phyloP scores from a whole-genome alignment of 2,113 vertebrate genomes.

The Nothoprocta pentlandii region DNA sequence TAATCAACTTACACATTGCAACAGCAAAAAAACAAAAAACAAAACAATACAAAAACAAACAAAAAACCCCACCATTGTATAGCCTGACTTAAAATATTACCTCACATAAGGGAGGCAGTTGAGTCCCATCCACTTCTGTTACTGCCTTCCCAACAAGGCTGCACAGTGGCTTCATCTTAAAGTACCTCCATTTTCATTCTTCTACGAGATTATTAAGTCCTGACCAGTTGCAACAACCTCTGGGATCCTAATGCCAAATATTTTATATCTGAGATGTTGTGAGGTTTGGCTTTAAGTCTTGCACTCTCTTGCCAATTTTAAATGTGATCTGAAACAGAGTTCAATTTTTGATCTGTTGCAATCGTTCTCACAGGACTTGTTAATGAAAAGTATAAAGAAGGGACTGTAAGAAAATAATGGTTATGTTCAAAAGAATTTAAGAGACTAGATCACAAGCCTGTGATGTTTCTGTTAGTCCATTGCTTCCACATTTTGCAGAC shows the following conservation, averaged over 20 bases:
- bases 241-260: constrained; percentile 21
- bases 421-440: neutral
- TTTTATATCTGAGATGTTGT: neutral
- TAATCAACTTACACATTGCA: neutral
- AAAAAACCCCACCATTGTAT: neutral
- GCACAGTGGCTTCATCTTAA: neutral
- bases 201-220: neutral
- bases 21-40: neutral
- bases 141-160: neutral
- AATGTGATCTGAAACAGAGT: constrained; percentile 22
- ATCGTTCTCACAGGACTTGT: constrained; percentile 10
- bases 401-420: constrained; percentile 11
- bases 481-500: constrained; percentile 3
- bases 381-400: constrained; percentile 9
- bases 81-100: neutral
- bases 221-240: neutral
- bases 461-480: constrained; percentile 20
- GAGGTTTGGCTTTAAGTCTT: constrained; percentile 24
- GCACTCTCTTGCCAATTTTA: constrained; percentile 16
- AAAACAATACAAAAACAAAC: too few relatives aligned
- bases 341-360: constrained; percentile 35
- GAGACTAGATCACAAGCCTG: neutral
- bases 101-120: neutral
- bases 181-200: neutral
- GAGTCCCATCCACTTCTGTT: neutral